Evolutionary conservation across 2,888 invertebrate species (phyloP).

Genomic region (Tortricodes alternella): DNA sequence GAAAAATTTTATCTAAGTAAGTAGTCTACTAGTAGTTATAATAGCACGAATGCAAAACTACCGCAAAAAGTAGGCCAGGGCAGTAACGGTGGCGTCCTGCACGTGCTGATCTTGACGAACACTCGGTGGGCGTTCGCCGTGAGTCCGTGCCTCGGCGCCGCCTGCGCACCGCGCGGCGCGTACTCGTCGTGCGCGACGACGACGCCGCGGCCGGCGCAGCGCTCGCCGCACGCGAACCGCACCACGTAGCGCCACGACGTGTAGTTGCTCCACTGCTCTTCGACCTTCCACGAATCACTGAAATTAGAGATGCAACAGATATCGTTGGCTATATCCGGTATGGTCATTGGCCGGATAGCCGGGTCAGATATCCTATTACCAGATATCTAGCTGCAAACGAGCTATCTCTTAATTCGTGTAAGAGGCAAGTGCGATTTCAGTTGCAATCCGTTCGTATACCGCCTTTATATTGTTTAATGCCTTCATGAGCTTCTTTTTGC

Average conservation of each 20-base stretch:
- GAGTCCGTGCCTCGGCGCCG: neutral
- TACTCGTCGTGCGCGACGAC: neutral
- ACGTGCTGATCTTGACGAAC: neutral
- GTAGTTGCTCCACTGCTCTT: slow-evolving; percentile 55
- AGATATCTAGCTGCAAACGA: too few species aligned
- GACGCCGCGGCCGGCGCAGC: slow-evolving; percentile 44
- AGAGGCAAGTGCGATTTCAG: too few species aligned
- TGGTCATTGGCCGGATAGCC: too few species aligned
- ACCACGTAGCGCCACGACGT: slow-evolving; percentile 56
- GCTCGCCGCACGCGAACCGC: slow-evolving; percentile 50
- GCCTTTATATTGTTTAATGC: too few species aligned
- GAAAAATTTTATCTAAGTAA: too few species aligned
- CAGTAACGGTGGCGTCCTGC: neutral
- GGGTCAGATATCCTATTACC: too few species aligned
- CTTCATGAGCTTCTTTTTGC: too few species aligned
- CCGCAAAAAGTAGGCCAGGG: slow-evolving; percentile 2
- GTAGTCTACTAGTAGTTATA: too few species aligned
- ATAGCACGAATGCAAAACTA: neutral
- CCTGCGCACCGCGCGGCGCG: neutral
- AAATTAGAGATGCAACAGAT: neutral
- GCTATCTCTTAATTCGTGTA: too few species aligned
- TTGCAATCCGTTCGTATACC: too few species aligned
- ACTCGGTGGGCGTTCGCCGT: neutral
- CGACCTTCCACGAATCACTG: slow-evolving; percentile 52
- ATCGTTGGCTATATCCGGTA: too few species aligned